Percentiles rank a stretch among this genome's conserved stretches.
phyloP scores from a whole-genome alignment of 2,113 vertebrate genomes.

The Catagonus wagneri region DNA sequence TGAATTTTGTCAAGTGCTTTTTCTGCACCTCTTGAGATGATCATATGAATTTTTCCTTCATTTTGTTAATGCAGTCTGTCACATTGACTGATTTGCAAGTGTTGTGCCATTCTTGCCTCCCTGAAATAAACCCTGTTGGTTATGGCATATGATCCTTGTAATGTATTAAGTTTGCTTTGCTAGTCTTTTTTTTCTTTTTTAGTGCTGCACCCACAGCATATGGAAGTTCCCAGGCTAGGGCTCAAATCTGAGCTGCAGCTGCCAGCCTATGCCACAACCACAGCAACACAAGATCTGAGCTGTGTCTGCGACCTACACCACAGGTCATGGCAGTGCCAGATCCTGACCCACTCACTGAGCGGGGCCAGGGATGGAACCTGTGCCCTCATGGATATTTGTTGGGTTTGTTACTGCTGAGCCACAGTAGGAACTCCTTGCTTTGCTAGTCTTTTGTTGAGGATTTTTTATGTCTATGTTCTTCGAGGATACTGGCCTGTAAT shows the following conservation, averaged over 20 bases:
- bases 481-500: neutral
- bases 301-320: too few species aligned
- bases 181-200: too few species aligned
- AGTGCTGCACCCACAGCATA: too few species aligned
- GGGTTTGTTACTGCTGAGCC: too few species aligned
- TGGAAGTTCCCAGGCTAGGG: too few species aligned
- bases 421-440: neutral
- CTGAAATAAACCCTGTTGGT: neutral
- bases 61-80: neutral
- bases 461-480: neutral
- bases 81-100: neutral
- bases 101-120: neutral
- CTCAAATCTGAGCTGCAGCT: too few species aligned
- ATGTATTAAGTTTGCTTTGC: neutral
- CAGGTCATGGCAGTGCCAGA: too few species aligned
- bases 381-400: too few species aligned
- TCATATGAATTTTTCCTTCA: neutral
- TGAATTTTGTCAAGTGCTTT: neutral
- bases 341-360: too few species aligned
- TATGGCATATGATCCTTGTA: neutral
- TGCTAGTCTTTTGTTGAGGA: neutral
- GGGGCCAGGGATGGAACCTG: too few species aligned
- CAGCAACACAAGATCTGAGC: too few species aligned
- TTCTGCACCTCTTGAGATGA: neutral
- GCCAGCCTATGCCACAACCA: too few species aligned